Evolutionary conservation across 2,888 invertebrate species (phyloP).

Genomic region (Zootermopsis nevadensis): DNA sequence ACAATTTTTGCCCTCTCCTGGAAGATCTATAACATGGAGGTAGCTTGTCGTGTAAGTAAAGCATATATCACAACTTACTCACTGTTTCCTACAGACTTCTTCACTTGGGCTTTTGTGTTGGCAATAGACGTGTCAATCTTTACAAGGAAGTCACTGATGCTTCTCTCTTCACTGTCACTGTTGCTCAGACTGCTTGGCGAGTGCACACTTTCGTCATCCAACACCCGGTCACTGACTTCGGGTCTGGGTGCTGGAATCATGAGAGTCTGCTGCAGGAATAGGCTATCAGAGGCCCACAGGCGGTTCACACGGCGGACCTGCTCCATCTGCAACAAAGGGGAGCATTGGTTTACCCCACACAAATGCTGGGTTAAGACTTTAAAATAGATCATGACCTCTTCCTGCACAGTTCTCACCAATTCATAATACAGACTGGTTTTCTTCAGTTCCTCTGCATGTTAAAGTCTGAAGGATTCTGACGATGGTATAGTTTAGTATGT

Average conservation of each 20-base stretch:
- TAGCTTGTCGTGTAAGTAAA: too few relatives aligned
- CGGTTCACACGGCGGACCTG: conserved; percentile 92
- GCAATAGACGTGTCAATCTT: conserved; percentile 88
- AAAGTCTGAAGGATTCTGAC: too few relatives aligned
- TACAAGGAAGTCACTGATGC: conserved; percentile 82
- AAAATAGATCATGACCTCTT: too few relatives aligned
- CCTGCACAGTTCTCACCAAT: too few relatives aligned
- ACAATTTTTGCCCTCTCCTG: too few relatives aligned
- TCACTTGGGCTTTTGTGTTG: conserved; percentile 84
- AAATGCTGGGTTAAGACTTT: too few relatives aligned
- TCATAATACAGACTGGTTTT: too few relatives aligned
- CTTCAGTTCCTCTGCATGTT: too few relatives aligned
- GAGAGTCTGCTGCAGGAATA: conserved; percentile 89
- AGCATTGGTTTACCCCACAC: too few relatives aligned
- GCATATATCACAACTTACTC: conserved; percentile 75
- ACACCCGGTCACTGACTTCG: conserved; percentile 62
- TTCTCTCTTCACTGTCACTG: conserved; percentile 69
- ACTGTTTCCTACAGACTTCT: conserved; percentile 81
- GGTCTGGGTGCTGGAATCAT: conserved; percentile 81
- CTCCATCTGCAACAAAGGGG: conserved; percentile 83
- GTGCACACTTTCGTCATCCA: conserved; percentile 51
- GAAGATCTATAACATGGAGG: too few relatives aligned
- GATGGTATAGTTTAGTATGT: too few relatives aligned
- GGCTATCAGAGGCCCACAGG: conserved; percentile 92
- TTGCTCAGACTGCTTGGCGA: conserved; percentile 38